Conservation (phyloP, 1,140 invertebrate species). For the Hylaeus volcanicus region DNA sequence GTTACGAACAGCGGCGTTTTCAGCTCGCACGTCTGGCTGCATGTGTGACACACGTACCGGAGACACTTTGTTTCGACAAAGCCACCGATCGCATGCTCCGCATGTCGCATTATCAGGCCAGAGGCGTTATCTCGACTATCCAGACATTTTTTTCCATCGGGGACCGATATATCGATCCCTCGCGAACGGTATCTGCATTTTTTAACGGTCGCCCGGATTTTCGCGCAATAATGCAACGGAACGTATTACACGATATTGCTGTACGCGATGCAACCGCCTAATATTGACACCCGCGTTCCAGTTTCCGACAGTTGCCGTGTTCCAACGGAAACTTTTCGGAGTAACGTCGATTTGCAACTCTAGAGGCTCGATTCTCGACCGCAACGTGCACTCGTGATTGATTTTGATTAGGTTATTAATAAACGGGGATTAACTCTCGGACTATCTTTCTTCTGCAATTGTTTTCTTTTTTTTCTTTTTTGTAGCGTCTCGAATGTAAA, state of each 20-base stretch:
- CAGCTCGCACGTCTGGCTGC: conserved; percentile 55
- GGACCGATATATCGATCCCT: conserved; percentile 20
- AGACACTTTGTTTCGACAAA: conserved; percentile 30
- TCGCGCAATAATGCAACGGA: neutral
- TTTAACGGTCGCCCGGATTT: conserved; percentile 8
- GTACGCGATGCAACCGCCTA: conserved; percentile 8
- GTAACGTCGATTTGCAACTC: neutral
- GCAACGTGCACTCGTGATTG: neutral
- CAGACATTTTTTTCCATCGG: neutral
- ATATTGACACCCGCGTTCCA: conserved; percentile 34
- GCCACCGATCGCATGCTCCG: neutral
- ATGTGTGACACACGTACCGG: conserved; percentile 33
- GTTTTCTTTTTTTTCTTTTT: too few species aligned
- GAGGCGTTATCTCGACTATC: conserved; percentile 9
- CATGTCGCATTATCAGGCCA: conserved; percentile 6
- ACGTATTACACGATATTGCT: conserved; percentile 6
- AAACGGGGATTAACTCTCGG: too few species aligned
- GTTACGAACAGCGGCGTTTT: conserved; percentile 50
- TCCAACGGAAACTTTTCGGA: too few species aligned
- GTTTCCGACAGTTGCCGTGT: neutral
- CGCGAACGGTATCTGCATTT: neutral
- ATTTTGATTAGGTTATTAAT: too few species aligned
- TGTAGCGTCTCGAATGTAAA: too few species aligned
- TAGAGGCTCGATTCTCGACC: neutral
- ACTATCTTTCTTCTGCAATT: too few species aligned